Conservation (phyloP, 2,113 vertebrate species). For the Lycaon pictus region DNA sequence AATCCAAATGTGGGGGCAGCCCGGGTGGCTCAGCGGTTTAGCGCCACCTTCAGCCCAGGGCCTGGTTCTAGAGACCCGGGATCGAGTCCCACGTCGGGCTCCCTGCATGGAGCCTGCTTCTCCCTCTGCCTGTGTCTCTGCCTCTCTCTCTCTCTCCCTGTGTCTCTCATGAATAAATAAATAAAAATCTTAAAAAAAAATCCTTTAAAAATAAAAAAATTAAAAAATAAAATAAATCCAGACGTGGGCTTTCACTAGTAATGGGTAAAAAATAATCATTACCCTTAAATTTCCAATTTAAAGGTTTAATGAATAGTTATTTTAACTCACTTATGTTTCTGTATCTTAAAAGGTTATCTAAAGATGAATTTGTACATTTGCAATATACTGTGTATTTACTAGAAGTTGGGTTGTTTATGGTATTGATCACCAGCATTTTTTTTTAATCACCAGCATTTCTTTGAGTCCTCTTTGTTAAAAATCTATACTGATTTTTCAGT, state of each 20-base stretch:
- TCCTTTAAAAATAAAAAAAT: too few relatives aligned
- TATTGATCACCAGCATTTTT: slow-evolving; percentile 12
- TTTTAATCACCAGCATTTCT: slow-evolving; percentile 26
- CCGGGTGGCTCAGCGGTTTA: too few relatives aligned
- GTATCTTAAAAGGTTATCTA: background rate
- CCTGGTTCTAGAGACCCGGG: too few relatives aligned
- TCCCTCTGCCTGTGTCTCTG: too few relatives aligned
- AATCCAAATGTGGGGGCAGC: slow-evolving; percentile 58
- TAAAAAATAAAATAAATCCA: slow-evolving; percentile 57
- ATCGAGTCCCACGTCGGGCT: too few relatives aligned
- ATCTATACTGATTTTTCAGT: background rate
- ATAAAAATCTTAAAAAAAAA: too few relatives aligned
- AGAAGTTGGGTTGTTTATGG: background rate
- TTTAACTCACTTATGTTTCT: slow-evolving; percentile 49
- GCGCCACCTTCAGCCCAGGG: too few relatives aligned
- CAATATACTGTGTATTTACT: background rate
- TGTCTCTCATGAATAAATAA: too few relatives aligned
- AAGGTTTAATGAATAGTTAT: slow-evolving; percentile 48
- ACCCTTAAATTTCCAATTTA: slow-evolving; percentile 31
- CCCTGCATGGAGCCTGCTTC: too few relatives aligned
- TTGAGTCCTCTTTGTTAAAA: background rate
- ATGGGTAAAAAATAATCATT: background rate
- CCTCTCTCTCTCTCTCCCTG: too few relatives aligned
- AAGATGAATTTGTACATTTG: slow-evolving; percentile 58
- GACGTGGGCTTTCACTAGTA: slow-evolving; percentile 64